These are phyloP conservation scores for Cosmia pyralina DNA, from an alignment of 2,888 invertebrate genomes.

Conservation along the genomic window DNA sequence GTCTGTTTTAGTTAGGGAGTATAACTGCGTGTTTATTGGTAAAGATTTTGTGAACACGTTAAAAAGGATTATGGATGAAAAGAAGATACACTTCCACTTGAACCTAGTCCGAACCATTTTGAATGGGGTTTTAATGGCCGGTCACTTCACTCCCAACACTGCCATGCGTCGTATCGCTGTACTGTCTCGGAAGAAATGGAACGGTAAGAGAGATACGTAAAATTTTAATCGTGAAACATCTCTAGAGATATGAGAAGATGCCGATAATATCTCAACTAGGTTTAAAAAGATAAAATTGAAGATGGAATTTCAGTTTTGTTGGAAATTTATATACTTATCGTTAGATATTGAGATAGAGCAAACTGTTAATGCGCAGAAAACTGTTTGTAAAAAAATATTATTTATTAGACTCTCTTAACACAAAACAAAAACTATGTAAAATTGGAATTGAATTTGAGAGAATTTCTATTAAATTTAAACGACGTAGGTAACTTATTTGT, in stretches of 20 bases:
- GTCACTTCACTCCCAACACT: conserved; percentile 62
- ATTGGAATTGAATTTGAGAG: not conserved
- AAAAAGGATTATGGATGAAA: conserved; percentile 68
- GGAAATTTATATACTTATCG: conserved; percentile 33
- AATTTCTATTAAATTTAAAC: not conserved
- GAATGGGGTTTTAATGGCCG: conserved; percentile 64
- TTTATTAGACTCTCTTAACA: too few species aligned
- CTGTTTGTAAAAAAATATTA: not conserved
- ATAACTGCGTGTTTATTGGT: conserved; percentile 66
- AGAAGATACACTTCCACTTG: conserved; percentile 75
- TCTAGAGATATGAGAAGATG: conserved; percentile 55
- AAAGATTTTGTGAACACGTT: conserved; percentile 73
- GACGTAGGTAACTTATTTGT: not conserved
- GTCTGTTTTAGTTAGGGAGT: conserved; percentile 51
- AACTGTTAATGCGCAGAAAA: not conserved
- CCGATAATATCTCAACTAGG: conserved; percentile 71
- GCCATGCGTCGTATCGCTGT: conserved; percentile 70
- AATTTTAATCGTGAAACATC: conserved; percentile 46
- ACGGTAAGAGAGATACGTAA: conserved; percentile 35
- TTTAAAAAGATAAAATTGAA: conserved; percentile 65
- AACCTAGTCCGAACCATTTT: conserved; percentile 80
- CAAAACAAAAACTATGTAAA: not conserved
- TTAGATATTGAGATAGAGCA: conserved; percentile 35
- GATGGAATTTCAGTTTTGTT: conserved; percentile 36
- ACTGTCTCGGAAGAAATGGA: conserved; percentile 68